A percentile compares a stretch with the other conserved stretches of the same genome.
These are phyloP conservation scores for Zele albiditarsus DNA, from an alignment of 2,888 invertebrate genomes.

Conservation along the genomic window DNA sequence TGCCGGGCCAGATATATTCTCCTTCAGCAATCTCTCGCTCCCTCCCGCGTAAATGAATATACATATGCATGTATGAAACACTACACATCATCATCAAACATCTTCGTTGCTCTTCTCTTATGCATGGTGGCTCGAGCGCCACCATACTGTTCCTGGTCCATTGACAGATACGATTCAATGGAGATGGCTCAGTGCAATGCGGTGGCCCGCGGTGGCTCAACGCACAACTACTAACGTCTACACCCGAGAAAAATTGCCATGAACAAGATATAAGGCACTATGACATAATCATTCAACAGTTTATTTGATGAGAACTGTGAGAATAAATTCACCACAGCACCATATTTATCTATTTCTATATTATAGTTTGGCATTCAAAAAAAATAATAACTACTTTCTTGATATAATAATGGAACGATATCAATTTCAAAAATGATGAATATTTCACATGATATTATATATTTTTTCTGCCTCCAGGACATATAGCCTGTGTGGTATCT, in stretches of 20 bases:
- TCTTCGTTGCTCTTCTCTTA: conserved; percentile 32
- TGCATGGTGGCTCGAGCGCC: conserved; percentile 41
- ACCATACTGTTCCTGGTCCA: conserved; percentile 60
- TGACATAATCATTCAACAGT: not conserved
- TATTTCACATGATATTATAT: no score
- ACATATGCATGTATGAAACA: not conserved
- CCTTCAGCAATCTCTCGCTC: conserved; percentile 29
- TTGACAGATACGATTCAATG: conserved; percentile 69
- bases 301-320: not conserved
- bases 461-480: no score
- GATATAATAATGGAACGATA: no score
- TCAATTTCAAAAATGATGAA: no score
- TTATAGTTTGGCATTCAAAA: no score
- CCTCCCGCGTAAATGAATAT: conserved; percentile 36
- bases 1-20: conserved; percentile 22
- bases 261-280: not conserved
- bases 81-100: conserved; percentile 22
- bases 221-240: conserved; percentile 29
- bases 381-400: no score
- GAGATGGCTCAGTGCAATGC: conserved; percentile 49
- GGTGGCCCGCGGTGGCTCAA: conserved; percentile 50
- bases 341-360: no score
- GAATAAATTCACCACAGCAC: no score
- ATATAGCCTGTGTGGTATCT: not conserved
- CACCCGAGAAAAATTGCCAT: conserved; percentile 1